These are phyloP conservation scores for Tetheella fluctuosa DNA, from an alignment of 2,888 invertebrate species.

Conservation along the genomic window DNA sequence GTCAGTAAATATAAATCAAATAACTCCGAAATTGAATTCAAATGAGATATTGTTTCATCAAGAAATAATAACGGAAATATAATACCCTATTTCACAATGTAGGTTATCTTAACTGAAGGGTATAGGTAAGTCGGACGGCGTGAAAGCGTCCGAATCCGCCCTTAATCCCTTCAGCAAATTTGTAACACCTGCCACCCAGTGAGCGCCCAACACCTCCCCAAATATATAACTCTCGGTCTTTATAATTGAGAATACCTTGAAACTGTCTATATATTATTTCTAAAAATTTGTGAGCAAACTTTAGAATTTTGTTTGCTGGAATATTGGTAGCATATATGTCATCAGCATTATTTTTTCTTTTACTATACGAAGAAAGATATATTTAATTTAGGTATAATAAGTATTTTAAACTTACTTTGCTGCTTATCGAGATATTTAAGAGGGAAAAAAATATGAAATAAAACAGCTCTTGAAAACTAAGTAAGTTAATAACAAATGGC, in stretches of 20 bases:
- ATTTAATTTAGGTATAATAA: too few relatives aligned
- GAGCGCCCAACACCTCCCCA: background rate
- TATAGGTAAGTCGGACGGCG: background rate
- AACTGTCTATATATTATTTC: background rate
- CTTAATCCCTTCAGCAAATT: constrained; percentile 1
- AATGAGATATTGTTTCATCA: background rate
- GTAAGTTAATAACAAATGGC: too few relatives aligned
- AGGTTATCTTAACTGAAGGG: background rate
- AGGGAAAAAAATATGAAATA: too few relatives aligned
- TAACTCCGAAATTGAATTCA: background rate
- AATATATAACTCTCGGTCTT: background rate
- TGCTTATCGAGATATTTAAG: too few relatives aligned
- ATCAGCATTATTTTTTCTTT: too few relatives aligned
- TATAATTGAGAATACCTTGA: background rate
- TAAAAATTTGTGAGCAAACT: too few relatives aligned
- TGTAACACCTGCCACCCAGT: background rate
- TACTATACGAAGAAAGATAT: too few relatives aligned
- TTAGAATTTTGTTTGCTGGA: too few relatives aligned
- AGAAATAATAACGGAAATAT: background rate
- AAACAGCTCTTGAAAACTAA: too few relatives aligned
- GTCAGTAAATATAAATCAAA: background rate
- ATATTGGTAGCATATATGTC: too few relatives aligned
- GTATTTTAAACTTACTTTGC: too few relatives aligned
- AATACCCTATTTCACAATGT: background rate
- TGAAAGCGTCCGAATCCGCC: background rate